Evolutionary conservation across 64 coral and sea anemone genomes (phyloP).

Genomic region (Actinia tenebrosa): DNA sequence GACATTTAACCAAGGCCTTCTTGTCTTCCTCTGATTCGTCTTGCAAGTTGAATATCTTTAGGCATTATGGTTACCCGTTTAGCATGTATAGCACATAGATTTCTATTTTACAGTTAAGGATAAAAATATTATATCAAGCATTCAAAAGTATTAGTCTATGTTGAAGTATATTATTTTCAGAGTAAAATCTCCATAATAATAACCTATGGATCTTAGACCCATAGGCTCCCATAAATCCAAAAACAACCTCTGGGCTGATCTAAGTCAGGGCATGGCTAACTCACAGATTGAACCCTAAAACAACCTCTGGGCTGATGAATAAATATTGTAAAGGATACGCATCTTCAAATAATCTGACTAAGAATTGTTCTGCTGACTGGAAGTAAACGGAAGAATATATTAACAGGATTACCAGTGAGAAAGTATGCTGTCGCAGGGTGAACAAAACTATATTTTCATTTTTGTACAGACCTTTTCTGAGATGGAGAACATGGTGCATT

Average conservation of each 20-base stretch:
- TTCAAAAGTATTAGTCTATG: too few relatives aligned
- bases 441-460: too few relatives aligned
- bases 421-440: background rate
- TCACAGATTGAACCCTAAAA: too few relatives aligned
- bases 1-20: conserved; percentile 57
- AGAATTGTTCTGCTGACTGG: conserved; percentile 89
- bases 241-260: too few relatives aligned
- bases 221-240: too few relatives aligned
- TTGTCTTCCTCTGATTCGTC: conserved; percentile 65
- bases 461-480: too few relatives aligned
- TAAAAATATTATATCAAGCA: background rate
- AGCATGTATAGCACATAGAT: conserved; percentile 79
- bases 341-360: conserved; percentile 90
- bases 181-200: too few relatives aligned
- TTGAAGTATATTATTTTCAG: too few relatives aligned
- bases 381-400: background rate
- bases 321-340: conserved; percentile 74
- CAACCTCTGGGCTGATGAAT: background rate
- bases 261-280: too few relatives aligned
- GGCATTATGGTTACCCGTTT: conserved; percentile 84
- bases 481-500: too few relatives aligned
- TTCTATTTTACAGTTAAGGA: background rate
- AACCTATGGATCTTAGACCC: too few relatives aligned
- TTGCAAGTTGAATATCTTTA: conserved; percentile 80
- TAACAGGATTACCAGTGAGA: background rate